These are phyloP conservation scores for Charaxes varanes DNA, from an alignment of 1,140 invertebrate genomes.

Conservation along the genomic window DNA sequence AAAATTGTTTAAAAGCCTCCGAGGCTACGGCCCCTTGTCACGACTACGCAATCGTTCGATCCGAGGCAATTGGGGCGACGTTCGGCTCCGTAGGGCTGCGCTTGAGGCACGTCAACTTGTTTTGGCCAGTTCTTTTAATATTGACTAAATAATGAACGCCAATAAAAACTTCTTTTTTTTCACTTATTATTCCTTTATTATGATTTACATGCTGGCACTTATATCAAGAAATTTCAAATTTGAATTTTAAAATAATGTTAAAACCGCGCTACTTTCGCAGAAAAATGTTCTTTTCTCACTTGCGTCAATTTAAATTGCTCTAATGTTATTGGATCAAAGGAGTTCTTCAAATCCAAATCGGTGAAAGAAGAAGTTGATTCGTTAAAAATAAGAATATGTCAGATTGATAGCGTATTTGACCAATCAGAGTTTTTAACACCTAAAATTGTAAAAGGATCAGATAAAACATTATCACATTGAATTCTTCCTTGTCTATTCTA, in stretches of 20 bases:
- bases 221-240: slow-evolving; percentile 41
- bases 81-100: slow-evolving; percentile 58
- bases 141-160: not conserved
- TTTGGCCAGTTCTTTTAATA: slow-evolving; percentile 20
- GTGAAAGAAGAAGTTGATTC: too few species aligned
- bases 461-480: too few species aligned
- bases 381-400: too few species aligned
- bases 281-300: slow-evolving; percentile 33
- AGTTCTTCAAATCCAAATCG: too few species aligned
- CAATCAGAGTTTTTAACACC: too few species aligned
- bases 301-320: slow-evolving; percentile 1
- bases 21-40: slow-evolving; percentile 39
- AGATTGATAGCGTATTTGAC: not conserved
- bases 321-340: slow-evolving; percentile 12
- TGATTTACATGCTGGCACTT: slow-evolving; percentile 3
- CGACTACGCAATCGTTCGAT: slow-evolving; percentile 66
- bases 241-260: slow-evolving; percentile 33
- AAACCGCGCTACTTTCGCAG: slow-evolving; percentile 55
- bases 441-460: too few species aligned
- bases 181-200: not conserved
- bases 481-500: too few species aligned
- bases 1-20: slow-evolving; percentile 21
- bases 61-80: slow-evolving; percentile 57
- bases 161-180: not conserved
- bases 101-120: slow-evolving; percentile 46